Evolutionary conservation across 2,888 invertebrate genomes (phyloP), one percentile per base, ranked within the genome.

Genomic region (Trichogramma dendrolimi): DNA sequence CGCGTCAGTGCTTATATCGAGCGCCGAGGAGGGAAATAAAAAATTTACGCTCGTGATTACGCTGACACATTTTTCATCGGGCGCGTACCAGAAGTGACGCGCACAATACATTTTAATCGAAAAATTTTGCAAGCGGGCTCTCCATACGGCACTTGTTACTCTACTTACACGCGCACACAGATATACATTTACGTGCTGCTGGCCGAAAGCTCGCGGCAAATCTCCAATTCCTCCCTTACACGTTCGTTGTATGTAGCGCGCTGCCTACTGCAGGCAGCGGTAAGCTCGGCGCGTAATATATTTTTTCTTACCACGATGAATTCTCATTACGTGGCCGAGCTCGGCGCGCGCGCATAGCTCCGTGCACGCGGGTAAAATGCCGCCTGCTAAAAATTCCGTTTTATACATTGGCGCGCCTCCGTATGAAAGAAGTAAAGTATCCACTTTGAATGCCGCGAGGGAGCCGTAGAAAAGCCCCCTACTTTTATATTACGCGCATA

Each of bases 381-480:
- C 39, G 53, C 11, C 60, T 27, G 27, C 46, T 46, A 55, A 48
- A 61, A 61, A 61, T 56, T 59, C 48, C 43, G 49, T 54, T 54
- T 52, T 52, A 52, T 57, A 41, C 14, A 14, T 27, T 27, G 27
- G 38, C 2, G 27, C 56, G 11, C 27, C n/a, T 1, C 27, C 27
- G 27, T 50, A 56, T 52, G 47, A 56, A 47, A 56, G 56, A 10
- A 43, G 48, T 42, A 27, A 27, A 27, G 27, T 27, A 27, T 27
- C 56, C n/a, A 47, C 48, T 61, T 61, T 51, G 52, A 54, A 52
- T 27, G 53, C 53, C 43, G 41, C 47, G 27, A 27, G 27, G 27
- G 27, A 40, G 6, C 44, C 49, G 39, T 27, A n/a, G 42, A 39
- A 53, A 4, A 40, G 43, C 7, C 39, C 7, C 39, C 14, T 42